These are phyloP conservation scores for Lampropteryx suffumata DNA, from an alignment of 2,888 invertebrate genomes.

Conservation along the genomic window DNA sequence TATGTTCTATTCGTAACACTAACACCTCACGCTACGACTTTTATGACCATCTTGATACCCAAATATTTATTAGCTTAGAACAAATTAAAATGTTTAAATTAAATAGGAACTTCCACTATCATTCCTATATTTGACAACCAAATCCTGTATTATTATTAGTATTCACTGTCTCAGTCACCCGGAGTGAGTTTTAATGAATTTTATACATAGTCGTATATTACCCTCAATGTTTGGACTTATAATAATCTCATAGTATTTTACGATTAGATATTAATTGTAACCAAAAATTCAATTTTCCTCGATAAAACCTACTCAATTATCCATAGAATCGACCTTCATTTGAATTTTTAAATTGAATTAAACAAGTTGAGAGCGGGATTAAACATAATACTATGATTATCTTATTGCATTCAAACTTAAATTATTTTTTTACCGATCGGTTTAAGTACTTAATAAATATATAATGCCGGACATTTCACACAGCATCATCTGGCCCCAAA, in stretches of 20 bases:
- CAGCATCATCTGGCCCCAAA: too few species aligned
- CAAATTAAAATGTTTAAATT: conserved; percentile 73
- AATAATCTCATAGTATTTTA: conserved; percentile 57
- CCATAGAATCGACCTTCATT: conserved; percentile 37
- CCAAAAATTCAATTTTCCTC: conserved; percentile 33
- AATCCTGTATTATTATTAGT: conserved; percentile 58
- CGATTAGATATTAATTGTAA: conserved; percentile 54
- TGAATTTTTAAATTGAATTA: conserved; percentile 37
- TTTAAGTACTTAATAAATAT: conserved; percentile 11
- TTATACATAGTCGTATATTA: conserved; percentile 48
- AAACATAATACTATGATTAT: conserved; percentile 12
- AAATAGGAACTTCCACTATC: conserved; percentile 52
- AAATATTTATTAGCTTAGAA: conserved; percentile 69
- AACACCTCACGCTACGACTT: conserved; percentile 58
- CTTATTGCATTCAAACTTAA: conserved; percentile 16
- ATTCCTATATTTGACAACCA: conserved; percentile 55
- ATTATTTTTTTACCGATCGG: conserved; percentile 1
- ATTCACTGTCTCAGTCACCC: conserved; percentile 54
- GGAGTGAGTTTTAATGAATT: conserved; percentile 67
- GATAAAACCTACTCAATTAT: conserved; percentile 37
- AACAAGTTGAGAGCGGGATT: conserved; percentile 19
- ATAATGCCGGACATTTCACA: too few species aligned
- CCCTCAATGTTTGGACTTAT: conserved; percentile 38
- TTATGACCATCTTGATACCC: conserved; percentile 58
- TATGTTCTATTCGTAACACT: conserved; percentile 46